Evolutionary conservation across 1,140 invertebrate species (phyloP), one percentile per base, ranked within the genome.

Genomic region (Calliphora vicina): DNA sequence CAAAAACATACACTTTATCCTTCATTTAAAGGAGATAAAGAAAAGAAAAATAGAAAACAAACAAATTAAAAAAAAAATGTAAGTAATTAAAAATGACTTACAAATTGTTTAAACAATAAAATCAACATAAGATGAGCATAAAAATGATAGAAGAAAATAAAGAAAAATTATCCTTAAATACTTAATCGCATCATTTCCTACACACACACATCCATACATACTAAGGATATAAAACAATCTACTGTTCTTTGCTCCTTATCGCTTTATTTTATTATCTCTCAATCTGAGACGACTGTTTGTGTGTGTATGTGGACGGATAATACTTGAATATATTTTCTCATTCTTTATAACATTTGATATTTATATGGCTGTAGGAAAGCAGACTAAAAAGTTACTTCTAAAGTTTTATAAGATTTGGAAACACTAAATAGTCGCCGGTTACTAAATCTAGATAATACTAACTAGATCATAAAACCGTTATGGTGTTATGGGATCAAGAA

Each of bases 31-130:
- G n/a, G 50, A 57, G 15, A 57, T 57, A 57, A 57, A 57, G 5
- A 67, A 25, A 6, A 20, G 17, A 67, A 67, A 67, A 67, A 67
- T 50, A 20, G n/a, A 67, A 13, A 10, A 67, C 4, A 67, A 67
- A 67, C 6, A 67, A 10, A n/a, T n/a, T n/a, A 61, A 43, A 61
- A 17, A n/a, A 61, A 61, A 61, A 61, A 61, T 61, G 50, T n/a
- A 35, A 35, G 35, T 67, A 78, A 78, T 78, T 43, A 78, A 78
- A 78, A 78, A 78, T 78, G 74, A 78, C 74, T 78, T 78, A 78
- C 61, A 78, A 78, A 78, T 78, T 78, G 74, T 78, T 78, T 43
- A 78, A 78, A 45, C 74, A 78, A 78, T 43, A 78, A 76, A 76
- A 78, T 43, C 20, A 26, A 20, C 27, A 78, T 45, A 76, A 76